Base-by-base conservation (phyloP, 2,888 invertebrate species). In the Campoplex capitator region DNA sequence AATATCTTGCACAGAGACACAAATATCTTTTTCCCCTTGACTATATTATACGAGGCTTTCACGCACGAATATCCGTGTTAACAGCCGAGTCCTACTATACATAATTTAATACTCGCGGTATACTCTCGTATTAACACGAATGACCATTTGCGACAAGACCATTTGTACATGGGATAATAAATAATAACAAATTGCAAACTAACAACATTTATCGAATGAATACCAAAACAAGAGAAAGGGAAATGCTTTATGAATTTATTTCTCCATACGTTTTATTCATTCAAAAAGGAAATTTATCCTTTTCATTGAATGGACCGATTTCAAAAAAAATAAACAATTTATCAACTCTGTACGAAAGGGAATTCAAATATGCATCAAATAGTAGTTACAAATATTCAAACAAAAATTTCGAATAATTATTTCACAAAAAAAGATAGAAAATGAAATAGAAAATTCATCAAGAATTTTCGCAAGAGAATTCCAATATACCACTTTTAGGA, bases 11-110 rank as follows among this genome's bases (percentile, higher is more conserved):
- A 38, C 75, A 54, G 56, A 67, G 89, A 86, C 90, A 89, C 89
- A 91, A 91, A 91, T 91, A 91, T 89, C 91, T 88, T 83, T 86
- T 74, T 88, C 35, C 73, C 38, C 70, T 73, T 11, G 62, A 48
- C 83, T 58, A 48, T 38, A 48, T 23, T 18, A 62, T 38, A 48
- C 62, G 62, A 1, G 73, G 51, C 23, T 51, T 74, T 56, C 58
- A 54, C 38, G 13, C 65, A 54, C 28, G 28, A 51, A 48, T 74
- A 18, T 74, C n/a, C 51, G 65, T 81, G 67, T 74, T 81, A 81
- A 67, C 42, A 56, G 42, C 28, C 51, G 8, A 58, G 45, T 42
- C 3, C 9, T 51, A 16, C 28, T 73, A 18, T 51, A 67, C 35
- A 35, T 67, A 13, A 78, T n/a, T 68, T 68, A 68, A 67, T 35